Evolutionary conservation across 2,797 vertebrate genomes (phyloP), one percentile per base, ranked within the genome.

Genomic region (Poecilia wingei): DNA sequence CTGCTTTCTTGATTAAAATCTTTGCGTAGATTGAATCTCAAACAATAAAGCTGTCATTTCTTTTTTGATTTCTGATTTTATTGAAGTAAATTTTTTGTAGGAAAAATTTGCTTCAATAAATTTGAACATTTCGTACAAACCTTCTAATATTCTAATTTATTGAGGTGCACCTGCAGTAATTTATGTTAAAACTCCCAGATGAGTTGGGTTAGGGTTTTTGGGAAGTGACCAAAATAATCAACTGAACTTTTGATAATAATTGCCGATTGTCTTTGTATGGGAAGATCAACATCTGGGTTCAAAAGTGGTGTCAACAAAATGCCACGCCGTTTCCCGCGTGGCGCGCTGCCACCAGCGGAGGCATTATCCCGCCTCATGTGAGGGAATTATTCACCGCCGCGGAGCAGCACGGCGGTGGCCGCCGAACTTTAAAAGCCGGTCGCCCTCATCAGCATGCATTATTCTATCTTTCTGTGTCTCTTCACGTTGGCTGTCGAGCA

Each of bases 301-400:
- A 64, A 47, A 69, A 59, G 78, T 82, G 64, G 81, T 81, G 80
- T 77, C 76, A 86, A 81, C 86, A 86, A 90, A 92, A 89, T 83
- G 83, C 80, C 82, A 68, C 3, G 0, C 68, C 71, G 77, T 66
- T 66, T 79, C 68, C 79, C 57, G 72, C 79, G 81, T 77, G 89
- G 81, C 86, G 74, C 0, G 45, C 79, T 72, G 64, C 77, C 74
- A 36, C 74, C 18, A 79, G 55, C 66, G 79, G 77, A 66, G 47
- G 25, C 78, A 86, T 92, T 87, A 90, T 36, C 73, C 70, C 3
- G 28, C 78, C 77, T 88, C 91, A 93, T 94, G 79, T 92, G 86
- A 93, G 87, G 85, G 93, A 94, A 94, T 95, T 91, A 94, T 95
- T 95, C 91, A 94, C 88, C 81, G 75, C 77, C 1, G 74, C 28